phyloP scores from a whole-genome alignment of 2,797 vertebrate genomes.

The Sternarchorhynchus goeldii region DNA sequence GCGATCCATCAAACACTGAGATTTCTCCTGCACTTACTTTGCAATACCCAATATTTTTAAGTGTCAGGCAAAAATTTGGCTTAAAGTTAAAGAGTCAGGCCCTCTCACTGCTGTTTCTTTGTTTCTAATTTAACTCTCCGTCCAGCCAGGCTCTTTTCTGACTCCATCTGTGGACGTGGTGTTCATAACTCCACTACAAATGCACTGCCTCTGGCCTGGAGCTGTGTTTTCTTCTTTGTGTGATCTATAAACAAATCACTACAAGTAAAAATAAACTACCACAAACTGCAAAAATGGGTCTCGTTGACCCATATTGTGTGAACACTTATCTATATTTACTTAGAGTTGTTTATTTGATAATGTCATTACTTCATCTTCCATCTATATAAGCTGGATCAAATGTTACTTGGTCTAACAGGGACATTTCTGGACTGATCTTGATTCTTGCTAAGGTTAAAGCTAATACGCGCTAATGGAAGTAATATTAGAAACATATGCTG shows the following conservation, averaged over 20 bases:
- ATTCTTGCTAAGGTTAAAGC: constrained; percentile 42
- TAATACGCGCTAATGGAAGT: constrained; percentile 50
- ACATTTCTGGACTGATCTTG: constrained; percentile 30
- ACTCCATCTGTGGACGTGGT: too few relatives aligned
- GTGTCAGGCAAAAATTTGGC: constrained; percentile 31
- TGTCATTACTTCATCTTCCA: constrained; percentile 47
- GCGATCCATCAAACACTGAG: constrained; percentile 10
- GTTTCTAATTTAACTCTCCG: neutral
- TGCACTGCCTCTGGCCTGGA: neutral
- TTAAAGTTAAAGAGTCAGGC: constrained; percentile 8
- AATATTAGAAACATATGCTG: constrained; percentile 58
- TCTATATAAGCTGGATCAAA: constrained; percentile 24
- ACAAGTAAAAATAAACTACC: neutral
- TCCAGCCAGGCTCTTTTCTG: neutral
- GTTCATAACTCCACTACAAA: neutral
- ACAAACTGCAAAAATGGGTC: neutral
- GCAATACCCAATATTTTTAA: constrained; percentile 11
- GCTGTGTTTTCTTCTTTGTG: neutral
- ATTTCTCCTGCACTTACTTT: constrained; percentile 3
- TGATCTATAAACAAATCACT: constrained; percentile 15
- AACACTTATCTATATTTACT: constrained; percentile 12
- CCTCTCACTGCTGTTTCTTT: neutral
- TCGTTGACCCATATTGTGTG: neutral
- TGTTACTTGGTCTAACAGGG: constrained; percentile 46
- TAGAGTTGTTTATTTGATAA: constrained; percentile 52